Base-by-base conservation (phyloP, 2,113 vertebrate genomes). In the Etheostoma spectabile region DNA sequence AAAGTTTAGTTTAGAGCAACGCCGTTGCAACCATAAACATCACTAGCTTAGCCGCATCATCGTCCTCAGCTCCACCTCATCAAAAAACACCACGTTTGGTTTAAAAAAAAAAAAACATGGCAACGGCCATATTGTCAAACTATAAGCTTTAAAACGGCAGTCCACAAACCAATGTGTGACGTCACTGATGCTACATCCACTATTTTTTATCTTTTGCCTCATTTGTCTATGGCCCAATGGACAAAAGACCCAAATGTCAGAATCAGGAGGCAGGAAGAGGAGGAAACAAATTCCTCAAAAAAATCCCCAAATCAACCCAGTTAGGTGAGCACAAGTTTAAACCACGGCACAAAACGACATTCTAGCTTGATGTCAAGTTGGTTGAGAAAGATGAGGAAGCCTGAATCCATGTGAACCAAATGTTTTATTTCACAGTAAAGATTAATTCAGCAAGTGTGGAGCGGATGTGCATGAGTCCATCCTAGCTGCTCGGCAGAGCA, bases 361-460 rank as follows among this genome's bases (percentile, higher is more conserved):
- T 84, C 70, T 62, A 73, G 57, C 78, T 67, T 1, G 11, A 60
- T 70, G 75, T 79, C 33, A 48, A 27, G 74, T 67, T 48, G 80
- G 62, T 46, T 68, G 56, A 82, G 38, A 42, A 42, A 79, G 78
- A 84, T 49, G 74, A 73, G 64, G 73, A 12, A 33, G 60, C 15
- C 14, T 6, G 6, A 30, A 70, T 73, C 62, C 30, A 53, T 84
- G 81, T 80, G 70, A 90, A 79, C 63, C 77, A 88, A 89, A 91
- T 77, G 86, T 86, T 86, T 88, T 45, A 89, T 92, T 92, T 87
- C 81, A 88, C 83, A 83, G 80, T 69, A 64, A 81, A 67, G 74
- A 86, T 86, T 76, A n/a, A 85, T 92, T 89, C 82, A 71, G 74
- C 69, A 45, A 53, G 73, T 65, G 79, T 70, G 85, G 55, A 72